Conservation (phyloP, 2,797 vertebrate genomes). For the Acanthis flammea region DNA sequence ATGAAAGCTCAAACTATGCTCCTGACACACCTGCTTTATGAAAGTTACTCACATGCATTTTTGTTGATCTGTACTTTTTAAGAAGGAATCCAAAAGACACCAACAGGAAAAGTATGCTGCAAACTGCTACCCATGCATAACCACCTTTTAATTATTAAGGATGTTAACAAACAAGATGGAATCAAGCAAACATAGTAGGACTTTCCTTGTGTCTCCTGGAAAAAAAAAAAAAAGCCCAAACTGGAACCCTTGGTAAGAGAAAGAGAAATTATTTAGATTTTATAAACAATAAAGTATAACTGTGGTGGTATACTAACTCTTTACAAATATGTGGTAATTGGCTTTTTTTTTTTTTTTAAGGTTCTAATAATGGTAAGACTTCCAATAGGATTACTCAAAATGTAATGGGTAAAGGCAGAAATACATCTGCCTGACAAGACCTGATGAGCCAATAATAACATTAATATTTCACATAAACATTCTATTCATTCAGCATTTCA, state of each 20-base stretch:
- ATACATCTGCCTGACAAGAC: neutral
- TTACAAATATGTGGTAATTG: neutral
- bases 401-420: slow-evolving; percentile 12
- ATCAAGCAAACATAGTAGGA: neutral
- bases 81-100: neutral
- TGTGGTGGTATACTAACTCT: neutral
- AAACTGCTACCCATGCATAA: neutral
- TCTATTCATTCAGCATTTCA: slow-evolving; percentile 8
- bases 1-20: slow-evolving; percentile 42
- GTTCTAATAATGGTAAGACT: neutral
- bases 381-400: neutral
- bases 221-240: neutral
- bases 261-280: neutral
- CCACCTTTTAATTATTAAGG: neutral
- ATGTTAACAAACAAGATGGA: neutral
- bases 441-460: slow-evolving; percentile 10
- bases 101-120: neutral
- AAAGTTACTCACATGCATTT: slow-evolving; percentile 34
- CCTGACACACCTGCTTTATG: slow-evolving; percentile 56
- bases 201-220: neutral
- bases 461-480: slow-evolving; percentile 7
- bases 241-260: neutral
- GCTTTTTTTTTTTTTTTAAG: neutral
- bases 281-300: neutral
- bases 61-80: neutral